phyloP scores from a whole-genome alignment of 1,140 invertebrate species.

The Platyscapa corneri region DNA sequence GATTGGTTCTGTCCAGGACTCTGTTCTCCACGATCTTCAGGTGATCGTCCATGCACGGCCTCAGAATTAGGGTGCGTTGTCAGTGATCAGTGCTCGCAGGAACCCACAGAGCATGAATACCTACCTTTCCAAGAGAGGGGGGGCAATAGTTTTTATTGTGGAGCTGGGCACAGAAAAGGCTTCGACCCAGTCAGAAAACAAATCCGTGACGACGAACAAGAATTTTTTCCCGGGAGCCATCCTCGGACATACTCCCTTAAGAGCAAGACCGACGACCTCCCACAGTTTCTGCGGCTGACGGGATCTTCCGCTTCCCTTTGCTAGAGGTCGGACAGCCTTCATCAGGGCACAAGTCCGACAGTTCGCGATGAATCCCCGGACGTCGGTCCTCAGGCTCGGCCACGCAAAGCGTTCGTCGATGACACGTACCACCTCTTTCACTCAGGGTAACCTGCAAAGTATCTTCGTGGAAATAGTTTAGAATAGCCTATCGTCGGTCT shows the following conservation, averaged over 20 bases:
- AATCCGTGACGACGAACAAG: constrained; percentile 45
- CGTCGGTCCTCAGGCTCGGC: no score
- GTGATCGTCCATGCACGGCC: background rate
- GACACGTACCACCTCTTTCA: no score
- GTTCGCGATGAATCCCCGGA: no score
- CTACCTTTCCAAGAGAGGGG: constrained; percentile 17
- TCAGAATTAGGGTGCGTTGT: background rate
- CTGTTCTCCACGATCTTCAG: background rate
- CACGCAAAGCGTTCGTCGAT: no score
- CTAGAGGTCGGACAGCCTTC: no score
- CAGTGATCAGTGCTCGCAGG: background rate
- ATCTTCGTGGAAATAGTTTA: no score
- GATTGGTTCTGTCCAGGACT: background rate
- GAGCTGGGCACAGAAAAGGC: constrained; percentile 26
- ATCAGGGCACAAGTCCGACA: no score
- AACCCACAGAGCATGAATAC: constrained; percentile 9
- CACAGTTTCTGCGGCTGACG: no score
- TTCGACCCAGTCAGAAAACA: constrained; percentile 51
- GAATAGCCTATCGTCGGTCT: no score
- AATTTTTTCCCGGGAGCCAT: background rate
- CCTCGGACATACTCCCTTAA: no score
- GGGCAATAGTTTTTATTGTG: background rate
- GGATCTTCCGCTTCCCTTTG: no score
- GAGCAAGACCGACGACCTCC: constrained; percentile 41
- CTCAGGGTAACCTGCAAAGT: no score